These are phyloP conservation scores for Arremon brunneinucha DNA, from an alignment of 2,797 vertebrate species.

Conservation along the genomic window DNA sequence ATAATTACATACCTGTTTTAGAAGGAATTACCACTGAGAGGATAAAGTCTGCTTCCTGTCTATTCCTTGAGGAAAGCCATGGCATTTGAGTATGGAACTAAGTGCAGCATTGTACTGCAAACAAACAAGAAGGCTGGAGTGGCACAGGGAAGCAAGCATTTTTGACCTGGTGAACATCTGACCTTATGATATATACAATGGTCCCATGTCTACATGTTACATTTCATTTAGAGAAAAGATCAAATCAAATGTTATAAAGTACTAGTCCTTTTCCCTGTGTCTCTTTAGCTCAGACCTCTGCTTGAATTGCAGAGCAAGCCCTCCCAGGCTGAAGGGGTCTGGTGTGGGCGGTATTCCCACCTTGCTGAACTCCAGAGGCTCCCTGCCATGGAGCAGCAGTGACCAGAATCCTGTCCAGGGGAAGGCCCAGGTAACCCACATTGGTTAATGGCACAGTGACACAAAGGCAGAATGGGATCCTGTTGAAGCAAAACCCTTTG, in stretches of 20 bases:
- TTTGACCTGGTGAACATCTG: not conserved
- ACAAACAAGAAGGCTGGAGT: not conserved
- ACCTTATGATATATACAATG: not conserved
- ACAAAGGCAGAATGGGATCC: accelerated
- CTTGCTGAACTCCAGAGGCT: not conserved
- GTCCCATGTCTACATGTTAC: not conserved
- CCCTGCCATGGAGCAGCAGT: not conserved
- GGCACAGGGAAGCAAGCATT: not conserved
- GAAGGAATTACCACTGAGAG: not conserved
- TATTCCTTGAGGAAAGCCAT: not conserved
- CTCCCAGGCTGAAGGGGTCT: not conserved
- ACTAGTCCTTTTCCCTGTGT: not conserved
- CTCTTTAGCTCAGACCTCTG: not conserved
- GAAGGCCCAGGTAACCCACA: not conserved
- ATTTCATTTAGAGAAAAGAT: not conserved
- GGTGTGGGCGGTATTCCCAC: not conserved
- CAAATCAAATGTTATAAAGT: not conserved
- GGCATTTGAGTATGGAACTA: not conserved
- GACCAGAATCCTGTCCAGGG: not conserved
- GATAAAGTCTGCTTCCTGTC: not conserved
- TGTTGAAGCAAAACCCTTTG: not conserved
- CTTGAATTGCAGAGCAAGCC: not conserved
- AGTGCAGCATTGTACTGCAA: not conserved
- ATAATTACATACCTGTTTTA: not conserved
- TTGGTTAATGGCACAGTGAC: not conserved